Base-by-base conservation (phyloP, 2,888 invertebrate genomes). In the Andrena flavipes region DNA sequence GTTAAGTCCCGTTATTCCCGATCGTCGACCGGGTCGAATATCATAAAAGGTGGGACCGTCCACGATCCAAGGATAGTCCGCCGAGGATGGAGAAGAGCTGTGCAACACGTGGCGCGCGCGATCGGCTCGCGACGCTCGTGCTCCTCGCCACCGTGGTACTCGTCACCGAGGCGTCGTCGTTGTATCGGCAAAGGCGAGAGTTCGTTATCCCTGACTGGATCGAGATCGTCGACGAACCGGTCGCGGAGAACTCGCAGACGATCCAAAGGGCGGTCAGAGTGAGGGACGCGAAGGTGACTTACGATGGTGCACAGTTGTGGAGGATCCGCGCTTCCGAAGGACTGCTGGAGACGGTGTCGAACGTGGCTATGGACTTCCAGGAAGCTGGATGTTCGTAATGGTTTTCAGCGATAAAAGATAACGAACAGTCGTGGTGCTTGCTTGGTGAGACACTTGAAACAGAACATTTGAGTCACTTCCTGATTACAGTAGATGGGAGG, bases 241-340 rank as follows among this genome's bases (percentile, higher is more conserved):
- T 54, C 7, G 70, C 78, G 0, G 80, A 80, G 35, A 78, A 82
- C n/a, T 72, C 78, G 30, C 64, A 71, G 49, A 64, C 74, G 8
- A 63, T 82, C 1, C 71, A 70, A 6, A 76, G 84, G 10, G 84
- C 84, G 5, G 76, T 76, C 10, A 62, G 64, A 48, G 92, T 93
- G 60, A 92, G 93, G 16, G 93, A 93, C 68, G 91, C 91, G 42
- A 86, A 86, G 70, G 95, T 97, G 60, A 95, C 96, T 69, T 98
- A 97, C 92, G 95, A 96, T 67, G 97, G 97, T 2, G 96, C 96
- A 23, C 97, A 98, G 94, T 93, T 97, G 20, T 97, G 97, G 97
- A 95, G 97, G 91, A 96, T 97, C 59, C 93, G 93, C 6, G 94
- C 95, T 16, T 94, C 95, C 65, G 94, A 94, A 51, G 94, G 95